A percentile compares a stretch with the other conserved stretches of the same genome.
Conservation (phyloP, 1,140 invertebrate genomes). For the Procambarus virginalis region DNA sequence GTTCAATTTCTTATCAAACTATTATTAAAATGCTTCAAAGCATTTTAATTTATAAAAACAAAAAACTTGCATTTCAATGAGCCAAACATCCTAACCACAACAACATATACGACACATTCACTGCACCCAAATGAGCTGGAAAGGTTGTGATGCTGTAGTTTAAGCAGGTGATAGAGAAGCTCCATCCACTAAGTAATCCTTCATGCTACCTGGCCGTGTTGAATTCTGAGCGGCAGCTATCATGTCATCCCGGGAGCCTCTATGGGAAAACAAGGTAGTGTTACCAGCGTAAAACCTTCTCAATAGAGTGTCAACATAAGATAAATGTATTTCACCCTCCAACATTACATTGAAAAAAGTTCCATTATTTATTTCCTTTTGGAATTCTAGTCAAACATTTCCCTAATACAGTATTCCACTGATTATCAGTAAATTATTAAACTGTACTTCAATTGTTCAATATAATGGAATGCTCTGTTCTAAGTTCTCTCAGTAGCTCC, state of each 20-base stretch:
- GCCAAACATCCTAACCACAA: background rate
- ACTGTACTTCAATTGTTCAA: no score
- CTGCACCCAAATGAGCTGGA: background rate
- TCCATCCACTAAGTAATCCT: slow-evolving; percentile 57
- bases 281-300: background rate
- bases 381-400: no score
- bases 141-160: background rate
- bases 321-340: no score
- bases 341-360: no score
- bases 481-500: no score
- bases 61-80: background rate
- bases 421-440: background rate
- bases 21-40: background rate
- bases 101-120: background rate
- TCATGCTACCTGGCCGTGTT: slow-evolving; percentile 45
- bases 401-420: background rate
- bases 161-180: slow-evolving; percentile 28
- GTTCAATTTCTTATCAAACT: background rate
- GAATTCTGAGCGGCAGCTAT: slow-evolving; percentile 60
- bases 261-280: background rate
- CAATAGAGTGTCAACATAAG: no score
- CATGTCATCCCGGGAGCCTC: slow-evolving; percentile 63
- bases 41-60: background rate
- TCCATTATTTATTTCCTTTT: no score
- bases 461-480: no score